A percentile compares a stretch with the other conserved stretches of the same genome.
These are phyloP conservation scores for Drosophila nr. perissopoda DNA, from an alignment of 2,888 invertebrate species.

Conservation along the genomic window DNA sequence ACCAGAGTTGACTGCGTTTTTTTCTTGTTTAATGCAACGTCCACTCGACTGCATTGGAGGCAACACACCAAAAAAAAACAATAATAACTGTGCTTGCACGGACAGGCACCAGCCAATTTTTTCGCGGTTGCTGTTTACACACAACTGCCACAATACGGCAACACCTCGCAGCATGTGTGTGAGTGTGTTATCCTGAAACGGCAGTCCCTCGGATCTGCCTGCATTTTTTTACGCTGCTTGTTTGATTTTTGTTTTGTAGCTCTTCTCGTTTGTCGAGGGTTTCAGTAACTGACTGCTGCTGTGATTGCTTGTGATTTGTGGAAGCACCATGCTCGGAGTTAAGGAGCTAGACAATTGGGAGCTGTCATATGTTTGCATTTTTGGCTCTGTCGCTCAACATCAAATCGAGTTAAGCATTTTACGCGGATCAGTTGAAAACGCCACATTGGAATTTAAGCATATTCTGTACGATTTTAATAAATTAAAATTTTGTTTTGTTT, in stretches of 20 bases:
- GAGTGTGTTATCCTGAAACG: slow-evolving; percentile 45
- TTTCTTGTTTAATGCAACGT: slow-evolving; percentile 59
- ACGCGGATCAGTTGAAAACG: slow-evolving; percentile 7
- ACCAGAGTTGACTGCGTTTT: slow-evolving; percentile 29
- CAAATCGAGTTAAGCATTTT: slow-evolving; percentile 18
- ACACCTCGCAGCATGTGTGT: slow-evolving; percentile 42
- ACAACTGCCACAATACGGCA: slow-evolving; percentile 59
- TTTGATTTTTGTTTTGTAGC: slow-evolving; percentile 15
- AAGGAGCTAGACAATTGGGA: slow-evolving; percentile 30
- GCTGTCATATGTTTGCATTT: slow-evolving; percentile 29
- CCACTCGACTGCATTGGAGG: slow-evolving; percentile 77
- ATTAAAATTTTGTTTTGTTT: slow-evolving; percentile 4
- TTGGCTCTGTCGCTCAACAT: neutral
- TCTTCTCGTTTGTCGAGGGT: slow-evolving; percentile 36
- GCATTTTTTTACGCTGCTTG: slow-evolving; percentile 36
- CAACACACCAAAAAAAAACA: slow-evolving; percentile 12
- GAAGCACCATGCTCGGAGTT: slow-evolving; percentile 16
- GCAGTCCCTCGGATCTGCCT: slow-evolving; percentile 41
- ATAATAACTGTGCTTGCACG: slow-evolving; percentile 25
- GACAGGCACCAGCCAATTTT: slow-evolving; percentile 61
- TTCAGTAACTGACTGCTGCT: slow-evolving; percentile 43
- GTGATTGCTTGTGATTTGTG: slow-evolving; percentile 75
- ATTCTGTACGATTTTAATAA: neutral
- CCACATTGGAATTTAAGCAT: neutral
- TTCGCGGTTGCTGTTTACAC: slow-evolving; percentile 61